Evolutionary conservation across 1,140 invertebrate species (phyloP).

Genomic region (Atta colombica): DNA sequence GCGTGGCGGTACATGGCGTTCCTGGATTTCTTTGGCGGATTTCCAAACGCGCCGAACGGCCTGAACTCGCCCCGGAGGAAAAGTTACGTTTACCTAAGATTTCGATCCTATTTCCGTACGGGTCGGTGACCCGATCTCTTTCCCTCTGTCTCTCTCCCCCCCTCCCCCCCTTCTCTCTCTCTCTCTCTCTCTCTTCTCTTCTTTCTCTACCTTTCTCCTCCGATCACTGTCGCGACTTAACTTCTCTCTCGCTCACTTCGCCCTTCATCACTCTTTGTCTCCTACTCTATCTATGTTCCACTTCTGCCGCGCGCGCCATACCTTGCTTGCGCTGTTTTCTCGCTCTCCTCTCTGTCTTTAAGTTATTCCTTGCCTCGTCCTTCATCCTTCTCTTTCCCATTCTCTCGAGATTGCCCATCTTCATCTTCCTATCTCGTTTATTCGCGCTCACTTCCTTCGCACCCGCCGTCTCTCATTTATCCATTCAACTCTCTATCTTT

Average conservation of each 20-base stretch:
- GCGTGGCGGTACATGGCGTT: slow-evolving; percentile 67
- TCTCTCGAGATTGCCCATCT: slow-evolving; percentile 69
- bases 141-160: slow-evolving; percentile 37
- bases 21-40: slow-evolving; percentile 82
- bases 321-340: neutral
- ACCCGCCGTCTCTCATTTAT: slow-evolving; percentile 59
- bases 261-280: slow-evolving; percentile 51
- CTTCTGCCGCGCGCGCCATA: neutral
- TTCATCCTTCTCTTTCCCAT: slow-evolving; percentile 7
- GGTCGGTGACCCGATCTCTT: slow-evolving; percentile 79
- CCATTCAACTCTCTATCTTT: slow-evolving; percentile 41
- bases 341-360: neutral
- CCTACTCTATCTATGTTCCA: slow-evolving; percentile 49
- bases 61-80: slow-evolving; percentile 76
- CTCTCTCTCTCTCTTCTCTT: slow-evolving; percentile 27
- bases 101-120: slow-evolving; percentile 83
- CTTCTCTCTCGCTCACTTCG: slow-evolving; percentile 34
- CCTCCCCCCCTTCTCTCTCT: neutral
- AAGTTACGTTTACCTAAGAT: slow-evolving; percentile 84
- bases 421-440: slow-evolving; percentile 69
- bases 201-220: neutral
- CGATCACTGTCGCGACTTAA: slow-evolving; percentile 23
- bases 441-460: slow-evolving; percentile 43
- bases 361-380: slow-evolving; percentile 30
- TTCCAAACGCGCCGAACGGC: slow-evolving; percentile 80